Percentiles rank a stretch among this genome's conserved stretches.
Evolutionary conservation across 2,888 invertebrate species (phyloP).

Genomic region (Eupithecia pulchellata): DNA sequence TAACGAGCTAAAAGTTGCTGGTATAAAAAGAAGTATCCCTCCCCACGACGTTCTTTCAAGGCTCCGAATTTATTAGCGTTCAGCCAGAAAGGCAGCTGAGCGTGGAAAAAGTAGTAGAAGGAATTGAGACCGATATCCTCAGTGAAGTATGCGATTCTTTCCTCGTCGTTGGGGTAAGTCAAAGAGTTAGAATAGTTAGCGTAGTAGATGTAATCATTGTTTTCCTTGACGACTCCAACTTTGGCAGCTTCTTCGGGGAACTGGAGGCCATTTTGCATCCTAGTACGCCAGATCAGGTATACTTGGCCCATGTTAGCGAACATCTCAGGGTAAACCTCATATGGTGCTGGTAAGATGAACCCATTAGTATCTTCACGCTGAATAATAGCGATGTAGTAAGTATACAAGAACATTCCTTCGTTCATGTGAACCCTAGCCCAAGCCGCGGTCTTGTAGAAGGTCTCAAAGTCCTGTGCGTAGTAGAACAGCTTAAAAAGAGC

Average conservation of each 20-base stretch:
- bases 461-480: conserved; percentile 86
- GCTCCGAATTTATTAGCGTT: conserved; percentile 76
- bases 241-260: conserved; percentile 63
- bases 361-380: conserved; percentile 85
- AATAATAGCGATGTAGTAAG: conserved; percentile 84
- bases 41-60: conserved; percentile 86
- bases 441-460: conserved; percentile 85
- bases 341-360: conserved; percentile 87
- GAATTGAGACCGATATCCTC: conserved; percentile 89
- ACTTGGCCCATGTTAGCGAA: conserved; percentile 87
- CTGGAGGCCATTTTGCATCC: conserved; percentile 68
- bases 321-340: conserved; percentile 88
- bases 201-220: conserved; percentile 77
- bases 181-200: conserved; percentile 86
- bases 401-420: conserved; percentile 87
- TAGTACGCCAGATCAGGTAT: conserved; percentile 69
- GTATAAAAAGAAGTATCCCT: conserved; percentile 87
- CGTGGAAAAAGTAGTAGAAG: conserved; percentile 88
- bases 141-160: conserved; percentile 87
- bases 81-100: conserved; percentile 87
- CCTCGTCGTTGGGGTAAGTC: conserved; percentile 84
- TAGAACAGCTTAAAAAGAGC: conserved; percentile 85
- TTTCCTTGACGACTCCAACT: conserved; percentile 72
- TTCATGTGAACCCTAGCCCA: conserved; percentile 86
- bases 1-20: conserved; percentile 89